A percentile compares a stretch with the other conserved stretches of the same genome.
These are phyloP conservation scores for Micropoecilia bifurca DNA, from an alignment of 2,797 vertebrate genomes.

Conservation along the genomic window DNA sequence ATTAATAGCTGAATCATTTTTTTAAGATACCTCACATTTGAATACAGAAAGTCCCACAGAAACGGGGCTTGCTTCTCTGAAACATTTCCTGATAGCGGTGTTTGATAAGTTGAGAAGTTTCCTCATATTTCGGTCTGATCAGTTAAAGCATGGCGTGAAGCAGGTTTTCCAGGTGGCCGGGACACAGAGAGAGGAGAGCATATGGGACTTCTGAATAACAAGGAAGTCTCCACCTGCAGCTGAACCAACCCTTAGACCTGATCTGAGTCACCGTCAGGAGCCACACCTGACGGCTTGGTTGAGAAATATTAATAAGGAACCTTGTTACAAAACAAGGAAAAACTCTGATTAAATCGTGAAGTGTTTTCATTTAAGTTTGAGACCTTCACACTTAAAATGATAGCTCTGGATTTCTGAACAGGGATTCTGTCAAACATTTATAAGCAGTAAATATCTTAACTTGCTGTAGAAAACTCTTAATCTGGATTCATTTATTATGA, in stretches of 20 bases:
- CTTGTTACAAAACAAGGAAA: not conserved
- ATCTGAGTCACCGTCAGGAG: not conserved
- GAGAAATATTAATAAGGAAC: not conserved
- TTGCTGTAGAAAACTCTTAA: not conserved
- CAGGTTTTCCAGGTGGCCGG: constrained; percentile 10
- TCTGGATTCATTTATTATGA: not conserved
- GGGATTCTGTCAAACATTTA: not conserved
- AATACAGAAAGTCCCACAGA: not conserved
- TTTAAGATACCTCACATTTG: not conserved
- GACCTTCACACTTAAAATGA: not conserved
- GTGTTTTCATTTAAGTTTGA: not conserved
- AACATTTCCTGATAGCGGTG: not conserved
- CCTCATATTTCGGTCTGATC: not conserved
- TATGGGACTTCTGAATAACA: constrained; percentile 28
- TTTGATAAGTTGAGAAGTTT: constrained; percentile 13
- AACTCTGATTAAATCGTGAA: not conserved
- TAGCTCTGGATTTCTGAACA: not conserved
- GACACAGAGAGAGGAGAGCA: constrained; percentile 20
- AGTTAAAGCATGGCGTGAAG: not conserved
- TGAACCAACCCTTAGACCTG: not conserved
- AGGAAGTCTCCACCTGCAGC: constrained; percentile 34
- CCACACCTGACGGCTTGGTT: not conserved
- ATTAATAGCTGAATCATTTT: not conserved
- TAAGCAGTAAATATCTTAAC: not conserved
- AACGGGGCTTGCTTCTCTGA: not conserved